Evolutionary conservation across 2,888 invertebrate species (phyloP).

Genomic region (Lasiommata megera): DNA sequence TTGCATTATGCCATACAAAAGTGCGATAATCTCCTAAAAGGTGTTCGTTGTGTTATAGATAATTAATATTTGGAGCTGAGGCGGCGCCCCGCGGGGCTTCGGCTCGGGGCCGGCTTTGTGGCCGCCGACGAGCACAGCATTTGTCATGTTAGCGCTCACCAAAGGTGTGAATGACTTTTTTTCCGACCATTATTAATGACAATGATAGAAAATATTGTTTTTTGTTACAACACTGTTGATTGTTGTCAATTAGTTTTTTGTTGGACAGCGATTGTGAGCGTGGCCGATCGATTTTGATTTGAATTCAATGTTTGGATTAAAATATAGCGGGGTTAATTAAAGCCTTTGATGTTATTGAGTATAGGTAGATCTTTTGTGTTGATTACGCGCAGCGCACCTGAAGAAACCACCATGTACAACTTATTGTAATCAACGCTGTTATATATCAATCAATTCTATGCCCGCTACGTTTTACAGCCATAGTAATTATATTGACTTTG

Average conservation of each 20-base stretch:
- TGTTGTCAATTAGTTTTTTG: conserved; percentile 80
- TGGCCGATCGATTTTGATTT: conserved; percentile 69
- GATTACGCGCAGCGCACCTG: conserved; percentile 23
- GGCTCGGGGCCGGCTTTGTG: conserved; percentile 52
- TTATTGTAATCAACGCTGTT: not conserved
- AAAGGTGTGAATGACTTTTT: conserved; percentile 79
- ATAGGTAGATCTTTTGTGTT: conserved; percentile 37
- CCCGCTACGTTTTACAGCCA: no score
- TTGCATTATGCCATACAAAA: conserved; percentile 60
- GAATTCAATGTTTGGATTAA: conserved; percentile 76
- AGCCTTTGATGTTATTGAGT: conserved; percentile 57
- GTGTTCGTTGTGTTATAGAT: conserved; percentile 75
- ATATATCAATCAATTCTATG: no score
- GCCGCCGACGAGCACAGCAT: conserved; percentile 61
- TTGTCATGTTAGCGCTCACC: conserved; percentile 78
- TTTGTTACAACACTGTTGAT: conserved; percentile 74
- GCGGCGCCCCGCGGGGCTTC: conserved; percentile 69
- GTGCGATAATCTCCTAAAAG: conserved; percentile 78
- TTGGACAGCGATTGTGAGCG: conserved; percentile 62
- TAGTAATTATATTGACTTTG: no score
- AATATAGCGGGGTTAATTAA: conserved; percentile 67
- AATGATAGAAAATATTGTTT: conserved; percentile 79
- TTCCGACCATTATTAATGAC: conserved; percentile 78
- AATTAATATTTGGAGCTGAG: conserved; percentile 77
- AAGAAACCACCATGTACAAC: not conserved